phyloP scores from a whole-genome alignment of 2,113 vertebrate genomes.

The Fregetta grallaria region DNA sequence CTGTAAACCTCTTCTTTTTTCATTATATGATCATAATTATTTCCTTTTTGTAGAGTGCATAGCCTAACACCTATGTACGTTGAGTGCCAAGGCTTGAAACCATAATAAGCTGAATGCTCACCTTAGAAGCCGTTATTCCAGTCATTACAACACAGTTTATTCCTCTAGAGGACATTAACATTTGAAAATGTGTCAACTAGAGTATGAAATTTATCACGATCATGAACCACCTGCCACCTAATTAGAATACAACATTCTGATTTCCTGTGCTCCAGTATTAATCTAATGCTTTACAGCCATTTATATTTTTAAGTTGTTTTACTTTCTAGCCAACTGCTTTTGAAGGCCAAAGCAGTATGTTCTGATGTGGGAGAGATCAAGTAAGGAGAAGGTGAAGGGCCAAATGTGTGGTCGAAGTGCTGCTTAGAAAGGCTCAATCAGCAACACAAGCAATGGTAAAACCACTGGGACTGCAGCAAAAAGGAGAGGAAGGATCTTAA shows the following conservation, averaged over 20 bases:
- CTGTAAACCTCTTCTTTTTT: slow-evolving; percentile 59
- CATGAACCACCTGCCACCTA: slow-evolving; percentile 67
- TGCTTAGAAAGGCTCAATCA: neutral
- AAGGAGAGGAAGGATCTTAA: neutral
- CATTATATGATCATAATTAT: slow-evolving; percentile 58
- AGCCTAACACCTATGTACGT: slow-evolving; percentile 68
- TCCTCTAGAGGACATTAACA: slow-evolving; percentile 75
- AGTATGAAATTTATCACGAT: slow-evolving; percentile 71
- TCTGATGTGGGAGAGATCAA: slow-evolving; percentile 16
- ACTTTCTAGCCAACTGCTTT: slow-evolving; percentile 12
- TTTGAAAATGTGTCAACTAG: slow-evolving; percentile 76
- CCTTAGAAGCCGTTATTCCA: slow-evolving; percentile 74
- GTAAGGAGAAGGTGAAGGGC: neutral
- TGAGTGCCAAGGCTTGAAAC: slow-evolving; percentile 67
- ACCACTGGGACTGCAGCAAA: neutral
- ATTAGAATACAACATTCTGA: slow-evolving; percentile 68
- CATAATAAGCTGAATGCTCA: slow-evolving; percentile 69
- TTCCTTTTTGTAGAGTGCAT: slow-evolving; percentile 56
- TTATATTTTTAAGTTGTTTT: slow-evolving; percentile 54
- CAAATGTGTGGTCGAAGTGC: neutral
- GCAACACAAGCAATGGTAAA: neutral
- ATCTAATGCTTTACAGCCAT: slow-evolving; percentile 45
- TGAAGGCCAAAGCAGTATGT: slow-evolving; percentile 34
- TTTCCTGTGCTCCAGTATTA: slow-evolving; percentile 45
- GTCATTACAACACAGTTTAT: slow-evolving; percentile 77